Evolutionary conservation across 2,888 invertebrate species (phyloP).

Genomic region (Pseudococcus viburni): DNA sequence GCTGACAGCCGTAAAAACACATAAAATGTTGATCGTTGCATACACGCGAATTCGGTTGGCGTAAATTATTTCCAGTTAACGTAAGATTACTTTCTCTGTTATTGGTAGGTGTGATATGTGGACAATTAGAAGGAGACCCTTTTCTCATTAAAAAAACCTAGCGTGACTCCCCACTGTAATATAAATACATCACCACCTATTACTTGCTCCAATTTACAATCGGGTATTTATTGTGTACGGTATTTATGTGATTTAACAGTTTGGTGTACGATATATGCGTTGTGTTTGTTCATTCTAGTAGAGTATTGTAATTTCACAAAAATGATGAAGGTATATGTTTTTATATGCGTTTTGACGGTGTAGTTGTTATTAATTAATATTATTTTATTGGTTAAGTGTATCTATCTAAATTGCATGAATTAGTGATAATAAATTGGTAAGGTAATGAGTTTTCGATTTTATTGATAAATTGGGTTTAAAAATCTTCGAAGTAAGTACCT

Average conservation of each 20-base stretch:
- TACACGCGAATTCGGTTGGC: constrained; percentile 29
- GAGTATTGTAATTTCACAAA: constrained; percentile 7
- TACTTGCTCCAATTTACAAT: constrained; percentile 65
- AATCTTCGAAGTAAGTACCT: constrained; percentile 6
- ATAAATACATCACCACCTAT: constrained; percentile 65
- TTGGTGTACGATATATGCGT: constrained; percentile 53
- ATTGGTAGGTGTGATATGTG: constrained; percentile 59
- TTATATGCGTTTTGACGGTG: constrained; percentile 7
- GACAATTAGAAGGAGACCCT: constrained; percentile 60
- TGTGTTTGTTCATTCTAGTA: constrained; percentile 50
- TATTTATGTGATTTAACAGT: constrained; percentile 52
- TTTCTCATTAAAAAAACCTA: constrained; percentile 47
- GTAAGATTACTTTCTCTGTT: constrained; percentile 64
- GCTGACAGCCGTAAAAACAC: constrained; percentile 61
- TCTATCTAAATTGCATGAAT: neutral
- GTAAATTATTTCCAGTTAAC: constrained; percentile 57
- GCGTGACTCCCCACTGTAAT: constrained; percentile 64
- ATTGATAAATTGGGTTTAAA: neutral
- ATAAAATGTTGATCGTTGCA: constrained; percentile 47
- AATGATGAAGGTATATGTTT: constrained; percentile 59
- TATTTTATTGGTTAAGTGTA: constrained; percentile 3
- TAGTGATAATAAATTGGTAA: neutral
- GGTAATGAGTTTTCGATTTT: neutral
- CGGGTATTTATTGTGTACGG: constrained; percentile 62
- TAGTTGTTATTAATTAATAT: constrained; percentile 8